phyloP scores from a whole-genome alignment of 2,888 invertebrate species.

The Sylvicola cinctus region DNA sequence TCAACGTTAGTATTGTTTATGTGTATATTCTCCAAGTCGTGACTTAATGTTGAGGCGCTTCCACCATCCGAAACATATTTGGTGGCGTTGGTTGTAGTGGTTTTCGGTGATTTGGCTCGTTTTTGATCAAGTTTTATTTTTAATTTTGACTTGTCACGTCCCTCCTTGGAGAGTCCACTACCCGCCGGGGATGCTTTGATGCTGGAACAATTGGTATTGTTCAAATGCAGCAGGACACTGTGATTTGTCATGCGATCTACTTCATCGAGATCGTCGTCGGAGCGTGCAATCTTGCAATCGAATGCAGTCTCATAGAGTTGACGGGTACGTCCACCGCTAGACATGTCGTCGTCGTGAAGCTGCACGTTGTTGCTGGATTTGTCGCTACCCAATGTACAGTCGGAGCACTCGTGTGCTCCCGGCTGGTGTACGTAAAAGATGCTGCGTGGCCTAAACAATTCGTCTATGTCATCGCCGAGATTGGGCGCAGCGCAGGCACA shows the following conservation, averaged over 20 bases:
- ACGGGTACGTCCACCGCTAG: constrained; percentile 33
- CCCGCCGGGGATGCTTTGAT: constrained; percentile 20
- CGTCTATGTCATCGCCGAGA: constrained; percentile 37
- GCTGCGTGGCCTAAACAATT: constrained; percentile 41
- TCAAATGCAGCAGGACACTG: constrained; percentile 42
- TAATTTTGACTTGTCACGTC: constrained; percentile 33
- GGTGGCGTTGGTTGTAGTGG: constrained; percentile 9
- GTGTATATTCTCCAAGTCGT: constrained; percentile 40
- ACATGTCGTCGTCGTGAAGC: constrained; percentile 27
- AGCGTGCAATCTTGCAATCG: constrained; percentile 67
- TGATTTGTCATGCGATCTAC: constrained; percentile 66
- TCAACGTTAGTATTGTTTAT: constrained; percentile 28
- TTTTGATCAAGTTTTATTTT: constrained; percentile 37
- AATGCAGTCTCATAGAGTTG: constrained; percentile 80
- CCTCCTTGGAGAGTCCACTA: constrained; percentile 27
- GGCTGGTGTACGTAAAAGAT: constrained; percentile 49
- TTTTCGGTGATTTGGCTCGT: constrained; percentile 27
- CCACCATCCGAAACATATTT: no score
- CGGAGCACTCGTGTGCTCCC: constrained; percentile 32
- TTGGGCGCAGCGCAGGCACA: constrained; percentile 48
- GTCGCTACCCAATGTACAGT: constrained; percentile 17
- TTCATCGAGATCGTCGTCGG: constrained; percentile 59
- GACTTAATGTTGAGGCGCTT: constrained; percentile 13
- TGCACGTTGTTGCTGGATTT: constrained; percentile 3
- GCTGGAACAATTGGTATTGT: constrained; percentile 18